Evolutionary conservation across 2,888 invertebrate species (phyloP), one percentile per base, ranked within the genome.

Genomic region (Diadegma fenestrale): DNA sequence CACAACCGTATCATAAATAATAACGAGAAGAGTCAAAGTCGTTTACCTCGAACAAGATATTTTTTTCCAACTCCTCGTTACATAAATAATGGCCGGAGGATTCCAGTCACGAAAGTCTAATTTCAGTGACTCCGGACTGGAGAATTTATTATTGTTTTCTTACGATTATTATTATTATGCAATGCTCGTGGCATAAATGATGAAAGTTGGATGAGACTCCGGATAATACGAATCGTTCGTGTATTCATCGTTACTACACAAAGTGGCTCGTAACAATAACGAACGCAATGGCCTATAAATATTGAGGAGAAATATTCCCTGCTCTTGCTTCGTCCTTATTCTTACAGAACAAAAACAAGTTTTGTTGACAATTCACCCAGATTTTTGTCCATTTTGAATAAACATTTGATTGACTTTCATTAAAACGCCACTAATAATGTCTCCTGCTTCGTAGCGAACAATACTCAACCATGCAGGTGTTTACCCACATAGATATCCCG

Each of bases 21-120:
- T 78, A 51, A 58, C 54, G 68, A 58, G 19, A 43, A 68, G 48
- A 68, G 64, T 51, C 68, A 54, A 17, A 68, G 78, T 78, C 68
- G 68, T 78, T 58, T 68, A 68, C 66, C 37, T 54, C 30, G 30
- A 58, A 69, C 37, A n/a, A 37, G 37, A 37, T 8, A 37, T 64
- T 37, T 64, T 63, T 64, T 33, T 37, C n/a, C n/a, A 10, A 0
- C 10, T 17, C n/a, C 17, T 33, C 10, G n/a, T 64, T 37, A 8
- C 63, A 37, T 64, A 37, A 64, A 64, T 37, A 37, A 64, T 37
- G 63, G 26, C 26, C 26, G 26, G 58, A 26, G 37, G 10, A 64
- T 64, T 37, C 63, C 33, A 64, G 37, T 64, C 63, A 64, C 63
- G 63, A 37, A 37, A 64, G n/a, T 37, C 37, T 14, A 37, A 64